Percentiles rank a stretch among this genome's conserved stretches.
Conservation (phyloP, 2,888 invertebrate species). For the Embidobia sp. region DNA sequence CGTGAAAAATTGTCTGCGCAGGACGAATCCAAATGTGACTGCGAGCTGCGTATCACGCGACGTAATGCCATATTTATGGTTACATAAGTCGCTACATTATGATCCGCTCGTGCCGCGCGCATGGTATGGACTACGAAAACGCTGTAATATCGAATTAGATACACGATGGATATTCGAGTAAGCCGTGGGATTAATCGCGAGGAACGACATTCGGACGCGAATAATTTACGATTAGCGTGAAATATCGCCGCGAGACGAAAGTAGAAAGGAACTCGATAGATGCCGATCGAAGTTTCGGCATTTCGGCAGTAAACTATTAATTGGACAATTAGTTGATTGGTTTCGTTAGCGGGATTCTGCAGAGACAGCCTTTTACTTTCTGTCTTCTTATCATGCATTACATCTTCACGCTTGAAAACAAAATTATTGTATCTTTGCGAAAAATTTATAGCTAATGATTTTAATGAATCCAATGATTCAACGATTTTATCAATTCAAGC, state of each 20-base stretch:
- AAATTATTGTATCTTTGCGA: too few relatives aligned
- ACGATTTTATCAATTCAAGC: too few relatives aligned
- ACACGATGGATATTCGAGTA: slow-evolving; percentile 58
- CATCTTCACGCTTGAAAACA: too few relatives aligned
- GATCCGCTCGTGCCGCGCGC: slow-evolving; percentile 53
- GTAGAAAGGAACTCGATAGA: slow-evolving; percentile 18
- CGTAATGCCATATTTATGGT: slow-evolving; percentile 66
- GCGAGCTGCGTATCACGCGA: slow-evolving; percentile 33
- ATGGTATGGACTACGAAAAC: slow-evolving; percentile 41
- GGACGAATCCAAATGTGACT: slow-evolving; percentile 50
- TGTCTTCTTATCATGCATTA: too few relatives aligned
- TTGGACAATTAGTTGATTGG: too few relatives aligned
- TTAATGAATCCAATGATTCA: too few relatives aligned
- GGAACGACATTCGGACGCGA: slow-evolving; percentile 43
- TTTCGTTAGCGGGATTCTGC: too few relatives aligned
- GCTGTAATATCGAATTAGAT: slow-evolving; percentile 66
- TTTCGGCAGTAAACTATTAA: too few relatives aligned
- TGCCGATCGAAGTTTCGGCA: slow-evolving; percentile 8
- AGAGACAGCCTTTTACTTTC: too few relatives aligned
- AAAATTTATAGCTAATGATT: too few relatives aligned
- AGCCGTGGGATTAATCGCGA: slow-evolving; percentile 63
- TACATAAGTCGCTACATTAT: slow-evolving; percentile 64
- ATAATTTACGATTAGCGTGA: slow-evolving; percentile 58
- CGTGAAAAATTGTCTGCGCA: slow-evolving; percentile 32
- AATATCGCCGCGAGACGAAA: slow-evolving; percentile 23